Conservation (phyloP, 1,140 invertebrate genomes). For the Potamilus streckersoni region DNA sequence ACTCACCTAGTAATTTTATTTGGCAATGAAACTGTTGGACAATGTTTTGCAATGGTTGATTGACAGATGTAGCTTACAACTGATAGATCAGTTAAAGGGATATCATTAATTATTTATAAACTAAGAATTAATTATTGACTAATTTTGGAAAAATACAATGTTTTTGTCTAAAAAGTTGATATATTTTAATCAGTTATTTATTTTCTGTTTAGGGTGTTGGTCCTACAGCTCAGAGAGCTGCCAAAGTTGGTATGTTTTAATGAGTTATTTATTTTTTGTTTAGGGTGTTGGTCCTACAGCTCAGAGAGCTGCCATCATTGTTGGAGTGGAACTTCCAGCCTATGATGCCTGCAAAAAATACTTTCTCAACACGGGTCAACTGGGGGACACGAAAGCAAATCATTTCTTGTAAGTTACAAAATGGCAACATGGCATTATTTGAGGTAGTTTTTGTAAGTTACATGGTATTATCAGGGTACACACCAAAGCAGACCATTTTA, state of each 20-base stretch:
- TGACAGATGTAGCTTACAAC: no score
- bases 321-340: conserved; percentile 92
- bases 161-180: no score
- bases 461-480: no score
- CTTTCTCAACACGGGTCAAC: conserved; percentile 73
- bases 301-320: conserved; percentile 90
- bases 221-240: conserved; percentile 91
- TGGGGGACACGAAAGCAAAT: conserved; percentile 85
- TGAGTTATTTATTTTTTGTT: conserved; percentile 22
- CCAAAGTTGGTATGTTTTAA: conserved; percentile 58
- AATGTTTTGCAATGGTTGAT: no score
- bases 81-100: no score
- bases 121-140: no score
- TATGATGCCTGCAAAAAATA: conserved; percentile 92
- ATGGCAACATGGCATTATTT: not conserved
- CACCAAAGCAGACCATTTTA: no score
- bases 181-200: not conserved
- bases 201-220: conserved; percentile 79
- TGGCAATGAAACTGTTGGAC: no score
- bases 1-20: no score
- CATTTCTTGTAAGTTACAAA: conserved; percentile 83
- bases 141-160: no score
- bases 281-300: conserved; percentile 91
- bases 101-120: no score
- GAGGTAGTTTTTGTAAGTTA: no score